Conservation (phyloP, 2,888 invertebrate species). For the Oxycera nigricornis region DNA sequence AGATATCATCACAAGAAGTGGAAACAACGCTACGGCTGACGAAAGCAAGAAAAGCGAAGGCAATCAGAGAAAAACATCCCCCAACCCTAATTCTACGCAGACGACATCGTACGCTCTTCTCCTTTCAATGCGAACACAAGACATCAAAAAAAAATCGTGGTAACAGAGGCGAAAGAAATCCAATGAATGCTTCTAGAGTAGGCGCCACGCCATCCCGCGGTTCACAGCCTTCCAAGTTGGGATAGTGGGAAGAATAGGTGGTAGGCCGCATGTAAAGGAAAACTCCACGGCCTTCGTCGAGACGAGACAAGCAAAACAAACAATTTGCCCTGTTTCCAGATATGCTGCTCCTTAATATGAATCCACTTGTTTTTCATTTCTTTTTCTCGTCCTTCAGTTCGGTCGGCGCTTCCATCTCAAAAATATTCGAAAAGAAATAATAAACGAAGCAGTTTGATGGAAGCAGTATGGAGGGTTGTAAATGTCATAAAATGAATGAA, state of each 20-base stretch:
- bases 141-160: slow-evolving; percentile 27
- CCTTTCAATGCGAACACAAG: no score
- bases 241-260: background rate
- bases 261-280: background rate
- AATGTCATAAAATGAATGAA: slow-evolving; percentile 48
- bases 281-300: slow-evolving; percentile 38
- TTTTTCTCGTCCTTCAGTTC: slow-evolving; percentile 23
- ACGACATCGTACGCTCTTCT: no score
- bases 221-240: background rate
- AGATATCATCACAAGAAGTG: slow-evolving; percentile 39
- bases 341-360: background rate
- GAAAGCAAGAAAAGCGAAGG: slow-evolving; percentile 29
- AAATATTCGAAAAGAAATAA: slow-evolving; percentile 17
- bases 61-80: slow-evolving; percentile 46
- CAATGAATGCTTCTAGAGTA: background rate
- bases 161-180: slow-evolving; percentile 14
- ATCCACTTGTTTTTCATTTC: slow-evolving; percentile 20
- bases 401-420: slow-evolving; percentile 1
- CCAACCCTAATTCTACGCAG: background rate
- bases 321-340: slow-evolving; percentile 34
- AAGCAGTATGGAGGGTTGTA: slow-evolving; percentile 34
- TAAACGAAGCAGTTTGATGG: background rate
- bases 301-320: slow-evolving; percentile 46
- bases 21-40: slow-evolving; percentile 14
- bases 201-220: slow-evolving; percentile 15